phyloP scores from a whole-genome alignment of 2,113 vertebrate genomes.

The Siniperca knerii region DNA sequence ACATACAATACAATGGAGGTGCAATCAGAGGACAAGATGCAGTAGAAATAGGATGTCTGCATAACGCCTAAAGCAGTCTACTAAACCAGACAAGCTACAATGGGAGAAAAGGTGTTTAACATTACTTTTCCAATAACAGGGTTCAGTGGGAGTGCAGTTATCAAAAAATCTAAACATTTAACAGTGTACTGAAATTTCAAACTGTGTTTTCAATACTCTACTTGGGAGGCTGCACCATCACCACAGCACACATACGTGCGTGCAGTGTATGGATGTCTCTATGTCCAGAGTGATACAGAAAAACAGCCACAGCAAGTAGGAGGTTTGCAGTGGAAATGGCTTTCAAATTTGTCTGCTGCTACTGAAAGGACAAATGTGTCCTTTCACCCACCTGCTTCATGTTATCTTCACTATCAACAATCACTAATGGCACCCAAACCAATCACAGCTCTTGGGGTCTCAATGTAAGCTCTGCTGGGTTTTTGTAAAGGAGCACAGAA shows the following conservation, averaged over 20 bases:
- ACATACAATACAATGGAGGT: not conserved
- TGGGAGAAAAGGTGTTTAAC: not conserved
- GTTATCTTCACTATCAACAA: not conserved
- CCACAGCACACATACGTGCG: not conserved
- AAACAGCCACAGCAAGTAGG: not conserved
- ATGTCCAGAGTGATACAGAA: conserved; percentile 4
- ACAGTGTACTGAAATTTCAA: not conserved
- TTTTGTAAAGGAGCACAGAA: not conserved
- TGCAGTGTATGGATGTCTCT: not conserved
- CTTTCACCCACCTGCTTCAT: not conserved
- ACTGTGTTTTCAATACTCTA: not conserved
- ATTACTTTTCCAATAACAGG: not conserved
- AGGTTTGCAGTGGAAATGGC: not conserved
- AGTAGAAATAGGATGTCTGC: not conserved
- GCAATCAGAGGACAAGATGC: not conserved
- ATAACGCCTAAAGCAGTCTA: not conserved
- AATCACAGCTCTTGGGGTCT: not conserved
- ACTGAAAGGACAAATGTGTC: too few relatives aligned
- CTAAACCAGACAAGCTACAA: not conserved
- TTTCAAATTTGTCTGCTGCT: not conserved
- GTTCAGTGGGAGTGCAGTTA: not conserved
- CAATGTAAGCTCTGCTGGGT: not conserved
- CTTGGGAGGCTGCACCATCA: too few relatives aligned
- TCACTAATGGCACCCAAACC: not conserved
- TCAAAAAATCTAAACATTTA: not conserved